Conservation (phyloP, 2,113 vertebrate species). For the Pelmatolapia mariae region DNA sequence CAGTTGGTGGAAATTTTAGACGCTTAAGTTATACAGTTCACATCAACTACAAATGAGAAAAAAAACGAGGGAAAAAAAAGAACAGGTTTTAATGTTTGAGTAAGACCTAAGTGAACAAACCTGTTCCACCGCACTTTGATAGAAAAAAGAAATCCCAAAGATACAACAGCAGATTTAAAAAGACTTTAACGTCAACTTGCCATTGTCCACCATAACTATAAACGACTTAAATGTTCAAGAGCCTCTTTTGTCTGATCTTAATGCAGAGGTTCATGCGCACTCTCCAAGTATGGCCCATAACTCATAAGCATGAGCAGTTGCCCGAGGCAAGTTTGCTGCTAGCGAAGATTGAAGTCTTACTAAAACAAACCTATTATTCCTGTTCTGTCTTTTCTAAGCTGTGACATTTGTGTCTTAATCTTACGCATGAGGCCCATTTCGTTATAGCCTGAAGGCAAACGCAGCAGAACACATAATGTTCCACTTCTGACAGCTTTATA, state of each 20-base stretch:
- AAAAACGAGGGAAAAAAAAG: background rate
- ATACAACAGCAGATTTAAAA: background rate
- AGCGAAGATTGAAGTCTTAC: background rate
- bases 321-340: background rate
- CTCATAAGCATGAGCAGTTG: background rate
- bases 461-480: background rate
- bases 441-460: background rate
- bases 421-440: background rate
- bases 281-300: background rate
- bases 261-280: background rate
- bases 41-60: background rate
- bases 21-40: background rate
- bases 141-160: background rate
- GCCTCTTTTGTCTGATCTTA: background rate
- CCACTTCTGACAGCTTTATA: background rate
- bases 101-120: background rate
- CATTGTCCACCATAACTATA: background rate
- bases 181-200: background rate
- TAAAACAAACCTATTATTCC: slow-evolving; percentile 47
- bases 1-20: background rate
- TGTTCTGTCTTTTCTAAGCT: background rate
- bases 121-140: background rate
- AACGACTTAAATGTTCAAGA: background rate
- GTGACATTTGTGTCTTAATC: background rate
- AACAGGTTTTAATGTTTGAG: background rate